Evolutionary conservation across 2,113 vertebrate genomes (phyloP), one percentile per base, ranked within the genome.

Genomic region (Shinisaurus crocodilurus): DNA sequence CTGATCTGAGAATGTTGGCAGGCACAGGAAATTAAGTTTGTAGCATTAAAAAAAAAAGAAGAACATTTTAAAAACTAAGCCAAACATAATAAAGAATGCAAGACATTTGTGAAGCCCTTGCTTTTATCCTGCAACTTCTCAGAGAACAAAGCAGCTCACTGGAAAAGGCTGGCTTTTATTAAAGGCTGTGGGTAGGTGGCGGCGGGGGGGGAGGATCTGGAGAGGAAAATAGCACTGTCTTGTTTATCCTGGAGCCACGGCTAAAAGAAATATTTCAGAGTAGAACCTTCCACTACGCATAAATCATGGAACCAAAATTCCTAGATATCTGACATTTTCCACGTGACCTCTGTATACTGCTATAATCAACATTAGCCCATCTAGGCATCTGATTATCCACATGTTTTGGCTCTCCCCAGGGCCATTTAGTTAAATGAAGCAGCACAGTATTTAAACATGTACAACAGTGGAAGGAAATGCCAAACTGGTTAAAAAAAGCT

Each of bases 371-470:
- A 67, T 86, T 79, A 86, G 75, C 75, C 63, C 77, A 85, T 40
- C 74, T 69, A 43, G 63, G 83, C 65, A 70, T 79, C 63, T 86
- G 75, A 86, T 90, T 90, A 86, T 80, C 89, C 75, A 86, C 86
- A 90, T 72, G 83, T 80, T 90, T 90, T 80, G 89, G 75, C 89
- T 90, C 84, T 90, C 75, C 89, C 48, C 60, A 80, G 89, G 76
- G 75, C 89, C 60, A 70, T 80, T 86, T 86, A 80, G 74, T 80
- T 90, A 85, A 90, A 79, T 60, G 89, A 86, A 75, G 83, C 83
- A 80, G 75, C 83, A 90, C 83, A 37, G 76, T 90, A 90, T 90
- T 90, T 86, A 90, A 90, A 86, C 77, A 86, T 70, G 89, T 90
- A 90, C 83, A 90, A 86, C 83, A 90, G 75, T 57, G 27, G 75